phyloP scores from a whole-genome alignment of 2,888 invertebrate species.

The Lysandra coridon region DNA sequence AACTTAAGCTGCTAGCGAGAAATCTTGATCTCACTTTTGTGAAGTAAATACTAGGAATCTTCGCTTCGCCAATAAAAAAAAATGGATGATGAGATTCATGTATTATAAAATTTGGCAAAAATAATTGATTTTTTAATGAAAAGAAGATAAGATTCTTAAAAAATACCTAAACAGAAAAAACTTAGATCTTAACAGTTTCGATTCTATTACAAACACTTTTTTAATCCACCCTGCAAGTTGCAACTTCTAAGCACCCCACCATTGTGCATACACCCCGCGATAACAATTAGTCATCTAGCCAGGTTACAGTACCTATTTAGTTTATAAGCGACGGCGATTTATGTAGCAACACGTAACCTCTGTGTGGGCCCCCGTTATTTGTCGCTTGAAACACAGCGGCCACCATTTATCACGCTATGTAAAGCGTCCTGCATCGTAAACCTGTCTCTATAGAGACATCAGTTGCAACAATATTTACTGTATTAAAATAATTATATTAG shows the following conservation, averaged over 20 bases:
- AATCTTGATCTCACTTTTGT: too few species aligned
- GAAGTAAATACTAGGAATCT: too few species aligned
- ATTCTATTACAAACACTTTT: conserved; percentile 24
- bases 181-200: too few species aligned
- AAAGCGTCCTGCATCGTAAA: conserved; percentile 1
- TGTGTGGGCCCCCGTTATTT: conserved; percentile 41
- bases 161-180: too few species aligned
- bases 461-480: background rate
- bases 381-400: conserved; percentile 32
- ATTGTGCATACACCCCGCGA: conserved; percentile 28
- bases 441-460: conserved; percentile 11
- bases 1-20: too few species aligned
- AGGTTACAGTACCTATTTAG: conserved; percentile 22
- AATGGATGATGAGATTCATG: too few species aligned
- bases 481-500: background rate
- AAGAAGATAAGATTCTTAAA: too few species aligned
- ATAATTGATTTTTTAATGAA: too few species aligned
- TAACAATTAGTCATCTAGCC: conserved; percentile 37
- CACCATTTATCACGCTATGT: conserved; percentile 23
- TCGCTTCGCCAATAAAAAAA: too few species aligned
- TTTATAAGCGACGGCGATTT: conserved; percentile 35
- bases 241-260: background rate
- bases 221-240: background rate
- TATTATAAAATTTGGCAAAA: too few species aligned
- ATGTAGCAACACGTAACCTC: conserved; percentile 39